A percentile compares a stretch with the other conserved stretches of the same genome.
Conservation (phyloP, 2,113 vertebrate genomes). For the Etheostoma cragini region DNA sequence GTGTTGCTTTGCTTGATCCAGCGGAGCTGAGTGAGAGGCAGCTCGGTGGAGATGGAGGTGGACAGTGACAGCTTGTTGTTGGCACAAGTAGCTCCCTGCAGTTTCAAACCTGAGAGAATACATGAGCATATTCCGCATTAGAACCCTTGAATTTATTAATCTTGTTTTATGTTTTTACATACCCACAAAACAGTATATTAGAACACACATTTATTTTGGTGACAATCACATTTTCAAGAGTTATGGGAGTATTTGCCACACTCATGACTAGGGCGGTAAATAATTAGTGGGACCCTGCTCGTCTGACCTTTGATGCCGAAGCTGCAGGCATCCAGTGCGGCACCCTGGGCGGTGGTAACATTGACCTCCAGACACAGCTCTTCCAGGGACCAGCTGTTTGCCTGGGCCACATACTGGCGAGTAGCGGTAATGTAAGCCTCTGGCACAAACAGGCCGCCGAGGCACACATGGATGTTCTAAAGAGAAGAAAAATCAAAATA, state of each 20-base stretch:
- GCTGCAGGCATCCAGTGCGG: constrained; percentile 94
- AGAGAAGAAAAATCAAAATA: background rate
- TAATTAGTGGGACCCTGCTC: background rate
- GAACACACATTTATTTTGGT: background rate
- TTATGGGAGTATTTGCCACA: background rate
- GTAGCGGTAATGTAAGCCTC: constrained; percentile 99
- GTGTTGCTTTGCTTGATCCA: constrained; percentile 92
- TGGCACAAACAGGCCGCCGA: constrained; percentile 95
- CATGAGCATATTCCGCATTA: background rate
- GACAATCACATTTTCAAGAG: background rate
- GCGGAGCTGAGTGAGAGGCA: constrained; percentile 95
- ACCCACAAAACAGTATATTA: background rate
- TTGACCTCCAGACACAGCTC: constrained; percentile 97
- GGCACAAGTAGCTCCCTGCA: constrained; percentile 93
- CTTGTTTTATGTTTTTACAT: background rate
- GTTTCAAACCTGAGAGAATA: constrained; percentile 79
- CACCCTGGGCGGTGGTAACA: constrained; percentile 89
- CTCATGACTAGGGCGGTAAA: background rate
- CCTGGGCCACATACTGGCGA: constrained; percentile 96
- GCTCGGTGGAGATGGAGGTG: constrained; percentile 92
- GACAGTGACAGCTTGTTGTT: constrained; percentile 98
- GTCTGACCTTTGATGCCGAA: constrained; percentile 95
- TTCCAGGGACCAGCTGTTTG: constrained; percentile 99
- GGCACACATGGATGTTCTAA: constrained; percentile 95
- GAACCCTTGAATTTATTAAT: background rate